A percentile compares a stretch with the other conserved stretches of the same genome.
phyloP scores from a whole-genome alignment of 1,140 invertebrate genomes.

The Drosophila lacertosa region DNA sequence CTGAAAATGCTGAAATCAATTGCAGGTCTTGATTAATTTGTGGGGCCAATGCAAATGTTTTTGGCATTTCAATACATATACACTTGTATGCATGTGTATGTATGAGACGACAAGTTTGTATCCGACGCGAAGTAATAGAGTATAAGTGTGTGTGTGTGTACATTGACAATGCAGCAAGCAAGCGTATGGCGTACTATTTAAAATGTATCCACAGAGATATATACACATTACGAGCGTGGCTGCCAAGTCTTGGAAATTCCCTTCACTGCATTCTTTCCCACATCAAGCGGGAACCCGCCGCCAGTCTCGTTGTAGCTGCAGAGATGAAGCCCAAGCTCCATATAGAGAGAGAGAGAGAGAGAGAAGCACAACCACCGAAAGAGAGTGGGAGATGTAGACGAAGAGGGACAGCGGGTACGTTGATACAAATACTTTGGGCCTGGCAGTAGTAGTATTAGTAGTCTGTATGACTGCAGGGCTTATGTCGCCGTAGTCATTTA shows the following conservation, averaged over 20 bases:
- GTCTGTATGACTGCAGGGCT: conserved; percentile 66
- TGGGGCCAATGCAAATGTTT: conserved; percentile 71
- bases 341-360: conserved; percentile 8
- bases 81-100: conserved; percentile 12
- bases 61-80: conserved; percentile 55
- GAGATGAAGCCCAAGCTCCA: conserved; percentile 9
- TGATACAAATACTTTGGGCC: conserved; percentile 56
- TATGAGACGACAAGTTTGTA: not conserved
- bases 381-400: conserved; percentile 14
- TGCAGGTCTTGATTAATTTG: conserved; percentile 73
- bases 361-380: too few species aligned
- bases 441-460: conserved; percentile 37
- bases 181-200: conserved; percentile 70
- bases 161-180: conserved; percentile 72
- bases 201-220: conserved; percentile 78
- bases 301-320: conserved; percentile 1
- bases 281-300: conserved; percentile 43
- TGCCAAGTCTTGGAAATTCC: conserved; percentile 80
- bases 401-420: conserved; percentile 12
- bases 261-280: conserved; percentile 80
- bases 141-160: conserved; percentile 32
- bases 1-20: conserved; percentile 76
- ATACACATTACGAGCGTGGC: conserved; percentile 73
- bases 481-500: conserved; percentile 68
- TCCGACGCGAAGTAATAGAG: conserved; percentile 4